Base-by-base conservation (phyloP, 2,888 invertebrate species). In the Frankliniella intonsa region DNA sequence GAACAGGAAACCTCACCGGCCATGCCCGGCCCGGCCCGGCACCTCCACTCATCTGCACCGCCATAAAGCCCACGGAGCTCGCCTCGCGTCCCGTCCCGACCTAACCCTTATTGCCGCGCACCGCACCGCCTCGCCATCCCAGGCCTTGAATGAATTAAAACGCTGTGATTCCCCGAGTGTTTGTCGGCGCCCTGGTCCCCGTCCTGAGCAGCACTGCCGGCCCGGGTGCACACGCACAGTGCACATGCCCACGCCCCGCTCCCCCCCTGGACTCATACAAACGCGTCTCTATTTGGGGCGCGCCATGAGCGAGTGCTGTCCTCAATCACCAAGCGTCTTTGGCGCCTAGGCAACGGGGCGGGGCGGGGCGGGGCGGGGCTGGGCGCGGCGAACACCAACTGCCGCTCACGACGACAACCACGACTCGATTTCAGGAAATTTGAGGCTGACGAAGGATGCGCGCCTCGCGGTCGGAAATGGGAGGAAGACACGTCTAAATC, bases 401-500 rank as follows among this genome's bases (percentile, higher is more conserved):
- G 38, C 38, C 38, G 38, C 38, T 38, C 38, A 38, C 38, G 38
- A 38, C 38, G 38, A 38, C 38, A 38, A 38, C 38, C 38, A 38
- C 38, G 62, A 62, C 69, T 22, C 8, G 69, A 22, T 76, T 76
- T 76, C 9, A 22, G 69, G 69, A 22, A 76, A 76, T 76, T 76
- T 25, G 69, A 76, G 25, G 69, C 69, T 22, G 69, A 22, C 69
- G 69, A 76, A 25, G 12, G 69, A 76, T 25, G 25, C 8, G 38
- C 69, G 25, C 25, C 38, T 38, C 25, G 10, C 12, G 69, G 12
- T 22, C 69, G 69, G 69, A 76, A 76, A 76, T 76, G 25, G 69
- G 69, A 76, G 69, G 25, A 76, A 9, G 69, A 22, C 69, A 76
- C 69, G 69, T 22, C 69, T 76, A 76, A 76, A 76, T 76, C 69